A percentile compares a stretch with the other conserved stretches of the same genome.
Conservation (phyloP, 2,888 invertebrate species). For the Bhutanitis thaidina region DNA sequence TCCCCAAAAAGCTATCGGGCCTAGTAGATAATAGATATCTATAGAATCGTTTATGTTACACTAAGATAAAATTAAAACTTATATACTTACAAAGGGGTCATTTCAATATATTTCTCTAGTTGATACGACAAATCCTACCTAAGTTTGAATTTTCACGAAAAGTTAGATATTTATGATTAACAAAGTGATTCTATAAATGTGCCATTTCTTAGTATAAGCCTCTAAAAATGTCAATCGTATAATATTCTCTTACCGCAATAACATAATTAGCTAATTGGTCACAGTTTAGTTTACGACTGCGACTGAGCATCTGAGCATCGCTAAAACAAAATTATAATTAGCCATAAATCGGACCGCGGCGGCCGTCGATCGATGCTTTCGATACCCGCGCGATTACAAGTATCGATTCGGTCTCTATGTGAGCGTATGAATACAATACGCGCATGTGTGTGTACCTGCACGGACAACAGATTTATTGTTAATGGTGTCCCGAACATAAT, state of each 20-base stretch:
- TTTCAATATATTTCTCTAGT: too few relatives aligned
- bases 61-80: too few relatives aligned
- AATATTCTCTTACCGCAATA: conserved; percentile 21
- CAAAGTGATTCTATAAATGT: too few relatives aligned
- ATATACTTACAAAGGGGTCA: too few relatives aligned
- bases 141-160: too few relatives aligned
- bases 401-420: conserved; percentile 38
- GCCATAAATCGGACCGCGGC: conserved; percentile 62
- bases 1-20: too few relatives aligned
- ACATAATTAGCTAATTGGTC: conserved; percentile 69
- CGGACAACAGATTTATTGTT: conserved; percentile 77
- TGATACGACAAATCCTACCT: too few relatives aligned
- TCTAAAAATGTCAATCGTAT: conserved; percentile 8
- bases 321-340: conserved; percentile 71
- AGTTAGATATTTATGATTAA: too few relatives aligned
- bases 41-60: too few relatives aligned
- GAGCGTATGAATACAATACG: conserved; percentile 20
- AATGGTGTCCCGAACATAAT: conserved; percentile 78
- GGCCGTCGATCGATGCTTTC: conserved; percentile 49
- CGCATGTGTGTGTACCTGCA: conserved; percentile 26
- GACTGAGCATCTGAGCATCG: conserved; percentile 35
- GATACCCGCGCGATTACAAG: conserved; percentile 48
- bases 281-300: conserved; percentile 63
- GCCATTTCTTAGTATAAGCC: too few relatives aligned
- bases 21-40: too few relatives aligned